A percentile compares a stretch with the other conserved stretches of the same genome.
Evolutionary conservation across 2,113 vertebrate genomes (phyloP).

Genomic region (Xiphias gladius): DNA sequence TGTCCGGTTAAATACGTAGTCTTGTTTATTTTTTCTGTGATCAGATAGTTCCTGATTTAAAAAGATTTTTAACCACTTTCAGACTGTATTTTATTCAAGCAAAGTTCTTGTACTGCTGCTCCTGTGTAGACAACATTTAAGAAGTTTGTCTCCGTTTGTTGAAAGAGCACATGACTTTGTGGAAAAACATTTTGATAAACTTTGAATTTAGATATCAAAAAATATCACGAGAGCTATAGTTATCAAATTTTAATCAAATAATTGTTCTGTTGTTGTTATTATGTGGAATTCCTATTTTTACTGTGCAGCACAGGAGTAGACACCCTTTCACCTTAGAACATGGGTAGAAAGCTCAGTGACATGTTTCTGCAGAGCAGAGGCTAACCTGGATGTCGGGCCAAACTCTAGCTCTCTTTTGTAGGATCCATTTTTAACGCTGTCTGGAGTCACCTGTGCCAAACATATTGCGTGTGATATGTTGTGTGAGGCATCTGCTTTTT

Average conservation of each 20-base stretch:
- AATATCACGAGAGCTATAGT: too few relatives aligned
- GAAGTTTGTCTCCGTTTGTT: too few relatives aligned
- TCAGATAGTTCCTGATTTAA: background rate
- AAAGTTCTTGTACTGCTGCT: background rate
- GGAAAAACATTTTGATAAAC: too few relatives aligned
- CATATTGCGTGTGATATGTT: background rate
- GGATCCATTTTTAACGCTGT: background rate
- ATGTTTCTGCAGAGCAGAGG: background rate
- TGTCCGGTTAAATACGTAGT: background rate
- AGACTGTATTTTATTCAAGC: too few relatives aligned
- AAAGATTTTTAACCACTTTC: too few relatives aligned
- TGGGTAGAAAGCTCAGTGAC: background rate
- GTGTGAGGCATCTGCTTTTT: background rate
- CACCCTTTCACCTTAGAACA: background rate
- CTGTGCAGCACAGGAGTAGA: background rate
- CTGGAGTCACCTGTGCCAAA: background rate
- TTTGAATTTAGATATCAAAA: background rate
- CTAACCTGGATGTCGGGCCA: background rate
- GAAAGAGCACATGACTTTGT: too few relatives aligned
- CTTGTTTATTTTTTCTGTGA: background rate
- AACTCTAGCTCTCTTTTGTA: background rate
- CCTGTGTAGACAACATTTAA: background rate
- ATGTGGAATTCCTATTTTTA: background rate
- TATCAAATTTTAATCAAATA: too few relatives aligned
- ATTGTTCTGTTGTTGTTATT: too few relatives aligned